Conservation (phyloP, 1,140 invertebrate genomes). For the Piezodorus guildinii region DNA sequence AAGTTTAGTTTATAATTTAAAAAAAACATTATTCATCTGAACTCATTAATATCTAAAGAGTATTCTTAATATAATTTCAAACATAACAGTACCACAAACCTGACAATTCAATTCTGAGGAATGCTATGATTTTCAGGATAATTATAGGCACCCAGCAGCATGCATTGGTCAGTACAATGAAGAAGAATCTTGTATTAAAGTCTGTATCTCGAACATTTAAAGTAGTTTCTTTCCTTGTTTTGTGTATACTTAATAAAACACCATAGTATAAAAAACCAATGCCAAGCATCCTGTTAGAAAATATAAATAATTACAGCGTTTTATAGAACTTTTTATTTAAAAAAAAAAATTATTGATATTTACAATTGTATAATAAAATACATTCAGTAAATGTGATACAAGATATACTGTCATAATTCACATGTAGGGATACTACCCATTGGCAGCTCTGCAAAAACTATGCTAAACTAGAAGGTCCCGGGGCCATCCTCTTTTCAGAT, state of each 20-base stretch:
- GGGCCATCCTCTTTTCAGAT: too few relatives aligned
- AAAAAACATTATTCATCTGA: not conserved
- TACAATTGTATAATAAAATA: too few relatives aligned
- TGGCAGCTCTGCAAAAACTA: too few relatives aligned
- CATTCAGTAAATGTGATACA: too few relatives aligned
- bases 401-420: too few relatives aligned
- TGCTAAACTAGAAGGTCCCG: too few relatives aligned
- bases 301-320: slow-evolving; percentile 16
- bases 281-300: slow-evolving; percentile 42
- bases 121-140: slow-evolving; percentile 50
- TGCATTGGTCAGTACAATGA: slow-evolving; percentile 62
- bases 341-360: too few relatives aligned
- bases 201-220: slow-evolving; percentile 49
- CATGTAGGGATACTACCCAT: too few relatives aligned
- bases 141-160: slow-evolving; percentile 66
- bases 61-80: not conserved
- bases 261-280: slow-evolving; percentile 50
- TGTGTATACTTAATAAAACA: slow-evolving; percentile 52
- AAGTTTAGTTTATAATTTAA: not conserved
- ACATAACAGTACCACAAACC: slow-evolving; percentile 28
- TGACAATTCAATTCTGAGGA: slow-evolving; percentile 43
- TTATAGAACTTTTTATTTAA: not conserved
- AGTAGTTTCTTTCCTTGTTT: slow-evolving; percentile 46
- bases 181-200: slow-evolving; percentile 58
- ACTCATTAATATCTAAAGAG: not conserved